These are phyloP conservation scores for Rhamphomyia laevipes DNA, from an alignment of 2,888 invertebrate genomes.

Conservation along the genomic window DNA sequence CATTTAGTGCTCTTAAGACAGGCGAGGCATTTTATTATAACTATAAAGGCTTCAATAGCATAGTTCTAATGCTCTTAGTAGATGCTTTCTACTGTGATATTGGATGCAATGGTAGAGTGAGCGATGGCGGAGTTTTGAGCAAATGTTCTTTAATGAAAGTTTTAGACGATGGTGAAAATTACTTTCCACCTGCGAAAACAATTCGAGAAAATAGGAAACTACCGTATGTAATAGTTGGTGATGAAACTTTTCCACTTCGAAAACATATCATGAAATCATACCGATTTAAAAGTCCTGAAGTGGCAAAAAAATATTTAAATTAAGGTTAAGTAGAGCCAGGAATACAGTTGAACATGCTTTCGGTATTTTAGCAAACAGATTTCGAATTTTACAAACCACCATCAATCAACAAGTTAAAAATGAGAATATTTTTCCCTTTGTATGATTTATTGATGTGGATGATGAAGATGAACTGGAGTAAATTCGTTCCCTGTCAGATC, in stretches of 20 bases:
- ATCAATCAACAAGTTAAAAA: background rate
- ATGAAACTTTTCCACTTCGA: slow-evolving; percentile 14
- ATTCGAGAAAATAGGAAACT: no score
- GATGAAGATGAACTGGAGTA: no score
- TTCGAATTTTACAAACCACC: background rate
- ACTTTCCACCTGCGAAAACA: no score
- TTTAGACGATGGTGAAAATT: no score
- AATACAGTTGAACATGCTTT: no score
- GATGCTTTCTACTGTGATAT: slow-evolving; percentile 13
- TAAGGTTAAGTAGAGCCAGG: no score
- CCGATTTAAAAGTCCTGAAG: background rate
- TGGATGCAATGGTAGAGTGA: slow-evolving; percentile 11
- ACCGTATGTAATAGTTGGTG: no score
- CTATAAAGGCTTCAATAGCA: slow-evolving; percentile 12
- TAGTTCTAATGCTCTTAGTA: slow-evolving; percentile 10
- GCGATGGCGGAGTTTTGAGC: slow-evolving; percentile 10
- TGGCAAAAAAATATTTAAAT: background rate
- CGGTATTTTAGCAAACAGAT: no score
- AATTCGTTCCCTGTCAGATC: no score
- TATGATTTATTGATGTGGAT: no score
- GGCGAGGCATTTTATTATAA: slow-evolving; percentile 10
- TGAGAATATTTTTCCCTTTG: background rate
- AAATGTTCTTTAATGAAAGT: background rate
- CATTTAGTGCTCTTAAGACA: slow-evolving; percentile 6
- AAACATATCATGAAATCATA: slow-evolving; percentile 13